A percentile compares a stretch with the other conserved stretches of the same genome.
Evolutionary conservation across 2,113 vertebrate genomes (phyloP).

Genomic region (Ellobius talpinus): DNA sequence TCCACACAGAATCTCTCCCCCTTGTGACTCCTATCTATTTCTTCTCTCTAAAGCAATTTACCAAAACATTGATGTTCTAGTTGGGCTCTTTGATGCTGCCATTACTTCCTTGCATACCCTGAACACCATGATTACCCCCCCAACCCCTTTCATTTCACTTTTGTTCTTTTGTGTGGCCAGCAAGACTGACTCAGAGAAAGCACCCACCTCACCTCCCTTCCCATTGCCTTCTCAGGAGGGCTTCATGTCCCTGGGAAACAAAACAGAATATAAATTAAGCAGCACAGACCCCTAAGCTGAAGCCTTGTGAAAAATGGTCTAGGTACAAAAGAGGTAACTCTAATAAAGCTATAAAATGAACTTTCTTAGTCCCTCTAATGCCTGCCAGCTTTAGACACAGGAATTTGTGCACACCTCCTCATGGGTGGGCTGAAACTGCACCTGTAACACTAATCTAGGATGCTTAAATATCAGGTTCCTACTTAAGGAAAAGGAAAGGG

Average conservation of each 20-base stretch:
- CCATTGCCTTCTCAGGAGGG: constrained; percentile 34
- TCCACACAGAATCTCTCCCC: not conserved
- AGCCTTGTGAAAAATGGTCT: constrained; percentile 55
- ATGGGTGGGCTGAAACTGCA: constrained; percentile 69
- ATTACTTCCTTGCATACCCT: not conserved
- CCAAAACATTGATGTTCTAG: not conserved
- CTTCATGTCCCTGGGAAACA: constrained; percentile 70
- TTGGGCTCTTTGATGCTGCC: not conserved
- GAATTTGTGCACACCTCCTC: constrained; percentile 49
- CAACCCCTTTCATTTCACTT: not conserved
- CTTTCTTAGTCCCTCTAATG: constrained; percentile 65
- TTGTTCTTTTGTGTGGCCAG: not conserved
- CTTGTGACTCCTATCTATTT: not conserved
- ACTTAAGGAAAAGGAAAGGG: constrained; percentile 59
- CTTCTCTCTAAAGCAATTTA: constrained; percentile 39
- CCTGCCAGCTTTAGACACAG: constrained; percentile 58
- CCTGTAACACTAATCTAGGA: constrained; percentile 73
- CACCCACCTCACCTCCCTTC: not conserved
- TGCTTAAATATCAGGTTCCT: constrained; percentile 73
- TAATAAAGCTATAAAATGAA: constrained; percentile 71
- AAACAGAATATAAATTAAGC: constrained; percentile 66
- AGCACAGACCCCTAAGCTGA: constrained; percentile 60
- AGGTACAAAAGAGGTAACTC: constrained; percentile 73
- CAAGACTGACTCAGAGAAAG: not conserved
- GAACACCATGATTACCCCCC: not conserved